A percentile compares a stretch with the other conserved stretches of the same genome.
Evolutionary conservation across 1,140 invertebrate genomes (phyloP).

Genomic region (Panulirus ornatus): DNA sequence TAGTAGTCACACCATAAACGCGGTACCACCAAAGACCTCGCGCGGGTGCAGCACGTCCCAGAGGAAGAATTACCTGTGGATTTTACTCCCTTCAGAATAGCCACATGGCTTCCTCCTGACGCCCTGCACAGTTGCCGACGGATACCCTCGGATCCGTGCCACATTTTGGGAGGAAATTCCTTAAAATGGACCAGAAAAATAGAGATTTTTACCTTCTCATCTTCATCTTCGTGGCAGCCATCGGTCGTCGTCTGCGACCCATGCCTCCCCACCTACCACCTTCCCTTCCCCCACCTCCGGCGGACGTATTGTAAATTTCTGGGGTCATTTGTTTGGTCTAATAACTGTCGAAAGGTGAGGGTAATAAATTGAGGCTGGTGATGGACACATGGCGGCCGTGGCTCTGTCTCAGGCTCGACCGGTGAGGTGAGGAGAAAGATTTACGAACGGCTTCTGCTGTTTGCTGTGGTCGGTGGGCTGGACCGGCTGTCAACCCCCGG

Average conservation of each 20-base stretch:
- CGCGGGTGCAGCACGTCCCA: neutral
- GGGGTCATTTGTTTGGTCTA: constrained; percentile 11
- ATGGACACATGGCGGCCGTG: neutral
- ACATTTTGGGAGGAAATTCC: neutral
- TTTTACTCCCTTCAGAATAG: no score
- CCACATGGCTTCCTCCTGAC: neutral
- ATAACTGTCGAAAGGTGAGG: constrained; percentile 14
- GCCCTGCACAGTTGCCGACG: no score
- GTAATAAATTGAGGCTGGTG: constrained; percentile 4
- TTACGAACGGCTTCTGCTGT: constrained; percentile 2
- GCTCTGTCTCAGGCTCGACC: neutral
- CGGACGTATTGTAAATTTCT: neutral
- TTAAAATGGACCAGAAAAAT: neutral
- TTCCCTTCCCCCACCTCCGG: no score
- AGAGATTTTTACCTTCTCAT: neutral
- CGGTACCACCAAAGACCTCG: neutral
- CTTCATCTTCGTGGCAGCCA: neutral
- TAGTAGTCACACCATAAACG: constrained; percentile 9
- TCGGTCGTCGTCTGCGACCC: neutral
- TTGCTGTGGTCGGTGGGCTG: neutral
- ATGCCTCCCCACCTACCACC: no score
- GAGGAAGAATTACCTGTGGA: neutral
- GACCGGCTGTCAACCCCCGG: neutral
- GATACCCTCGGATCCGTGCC: neutral
- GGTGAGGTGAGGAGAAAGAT: neutral